These are phyloP conservation scores for Drosophila ogumai DNA, from an alignment of 1,140 invertebrate species.

Conservation along the genomic window DNA sequence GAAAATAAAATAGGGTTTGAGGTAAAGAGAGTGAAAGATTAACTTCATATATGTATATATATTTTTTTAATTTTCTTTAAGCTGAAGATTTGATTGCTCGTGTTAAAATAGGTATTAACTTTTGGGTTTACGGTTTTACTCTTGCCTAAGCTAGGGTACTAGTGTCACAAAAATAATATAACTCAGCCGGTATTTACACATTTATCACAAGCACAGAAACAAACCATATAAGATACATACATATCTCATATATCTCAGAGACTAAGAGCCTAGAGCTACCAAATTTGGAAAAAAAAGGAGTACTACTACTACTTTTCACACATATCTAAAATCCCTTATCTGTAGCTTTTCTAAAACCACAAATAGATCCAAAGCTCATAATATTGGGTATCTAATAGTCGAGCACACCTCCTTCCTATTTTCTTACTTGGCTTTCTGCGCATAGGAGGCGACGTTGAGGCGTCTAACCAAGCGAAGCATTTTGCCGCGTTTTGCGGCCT, in stretches of 20 bases:
- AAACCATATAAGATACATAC: background rate
- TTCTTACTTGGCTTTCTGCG: background rate
- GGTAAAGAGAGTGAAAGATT: background rate
- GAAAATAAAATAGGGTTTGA: background rate
- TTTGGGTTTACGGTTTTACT: background rate
- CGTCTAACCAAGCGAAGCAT: constrained; percentile 33
- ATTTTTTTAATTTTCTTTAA: background rate
- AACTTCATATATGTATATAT: background rate
- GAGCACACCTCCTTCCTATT: background rate
- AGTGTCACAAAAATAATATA: background rate
- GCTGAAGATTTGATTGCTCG: background rate
- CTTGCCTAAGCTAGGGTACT: background rate
- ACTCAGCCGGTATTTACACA: background rate
- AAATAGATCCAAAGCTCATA: too few species aligned
- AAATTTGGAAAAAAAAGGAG: background rate
- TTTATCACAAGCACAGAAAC: background rate
- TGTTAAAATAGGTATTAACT: background rate
- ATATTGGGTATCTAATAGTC: background rate
- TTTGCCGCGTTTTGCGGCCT: constrained; percentile 44
- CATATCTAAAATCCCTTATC: background rate
- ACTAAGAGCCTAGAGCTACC: background rate
- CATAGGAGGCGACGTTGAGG: constrained; percentile 24
- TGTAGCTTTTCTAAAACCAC: too few species aligned
- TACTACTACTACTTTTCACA: too few species aligned
- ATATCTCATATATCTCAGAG: background rate